phyloP scores from a whole-genome alignment of 2,797 vertebrate genomes.

The Paratrypauchen microcephalus region DNA sequence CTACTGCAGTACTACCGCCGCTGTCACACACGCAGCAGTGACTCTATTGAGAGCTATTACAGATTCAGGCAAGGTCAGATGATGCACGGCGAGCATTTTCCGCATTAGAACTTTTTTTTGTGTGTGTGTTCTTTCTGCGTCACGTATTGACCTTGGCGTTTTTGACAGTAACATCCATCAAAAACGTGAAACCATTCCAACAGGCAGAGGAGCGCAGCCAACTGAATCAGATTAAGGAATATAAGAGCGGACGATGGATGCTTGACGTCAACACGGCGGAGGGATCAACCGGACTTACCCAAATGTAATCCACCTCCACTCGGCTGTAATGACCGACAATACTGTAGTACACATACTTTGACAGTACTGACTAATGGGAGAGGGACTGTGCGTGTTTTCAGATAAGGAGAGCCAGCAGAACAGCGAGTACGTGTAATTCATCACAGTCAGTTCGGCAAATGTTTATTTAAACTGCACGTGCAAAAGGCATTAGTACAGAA shows the following conservation, averaged over 20 bases:
- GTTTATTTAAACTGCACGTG: conserved; percentile 11
- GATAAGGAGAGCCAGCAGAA: conserved; percentile 39
- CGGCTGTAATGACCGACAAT: conserved; percentile 69
- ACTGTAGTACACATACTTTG: conserved; percentile 74
- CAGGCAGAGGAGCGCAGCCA: conserved; percentile 84
- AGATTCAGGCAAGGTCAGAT: conserved; percentile 92
- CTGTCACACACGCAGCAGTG: conserved; percentile 85
- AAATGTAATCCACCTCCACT: conserved; percentile 64
- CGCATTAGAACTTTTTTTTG: conserved; percentile 83
- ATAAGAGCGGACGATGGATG: conserved; percentile 90
- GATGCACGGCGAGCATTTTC: conserved; percentile 91
- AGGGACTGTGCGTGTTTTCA: conserved; percentile 68
- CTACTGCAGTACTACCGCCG: conserved; percentile 71
- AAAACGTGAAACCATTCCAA: conserved; percentile 88
- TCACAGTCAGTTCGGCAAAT: conserved; percentile 18
- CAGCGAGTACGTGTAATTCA: conserved; percentile 58
- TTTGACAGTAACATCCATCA: conserved; percentile 98
- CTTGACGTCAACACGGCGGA: conserved; percentile 81
- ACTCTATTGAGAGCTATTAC: conserved; percentile 89
- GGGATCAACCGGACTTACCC: conserved; percentile 80
- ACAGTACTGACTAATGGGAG: conserved; percentile 76
- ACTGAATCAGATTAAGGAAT: conserved; percentile 92
- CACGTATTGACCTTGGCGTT: conserved; percentile 94
- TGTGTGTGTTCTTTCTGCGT: conserved; percentile 71
- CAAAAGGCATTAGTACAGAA: background rate